Conservation (phyloP, 2,113 vertebrate species). For the Brienomyrus longianalis region DNA sequence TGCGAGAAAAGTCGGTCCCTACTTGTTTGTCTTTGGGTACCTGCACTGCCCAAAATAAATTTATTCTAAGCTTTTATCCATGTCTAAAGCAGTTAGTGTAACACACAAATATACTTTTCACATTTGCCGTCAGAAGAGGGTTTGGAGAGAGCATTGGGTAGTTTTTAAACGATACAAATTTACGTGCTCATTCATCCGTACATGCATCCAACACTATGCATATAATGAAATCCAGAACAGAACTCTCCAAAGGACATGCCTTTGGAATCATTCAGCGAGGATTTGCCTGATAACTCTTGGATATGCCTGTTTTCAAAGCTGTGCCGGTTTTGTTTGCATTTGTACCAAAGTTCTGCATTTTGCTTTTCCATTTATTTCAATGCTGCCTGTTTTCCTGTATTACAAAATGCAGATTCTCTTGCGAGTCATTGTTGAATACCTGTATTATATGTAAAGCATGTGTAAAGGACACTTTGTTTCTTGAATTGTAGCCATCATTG, state of each 20-base stretch:
- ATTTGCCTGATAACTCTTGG: neutral
- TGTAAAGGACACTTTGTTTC: constrained; percentile 50
- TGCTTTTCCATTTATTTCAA: constrained; percentile 45
- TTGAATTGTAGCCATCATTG: constrained; percentile 56
- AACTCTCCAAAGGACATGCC: neutral
- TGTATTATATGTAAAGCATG: constrained; percentile 71
- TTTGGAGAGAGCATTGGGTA: neutral
- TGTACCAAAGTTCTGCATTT: constrained; percentile 63
- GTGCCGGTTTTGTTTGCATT: constrained; percentile 34
- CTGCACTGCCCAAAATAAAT: neutral
- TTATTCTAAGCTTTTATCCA: neutral
- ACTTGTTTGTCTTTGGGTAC: neutral
- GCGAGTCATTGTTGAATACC: constrained; percentile 41
- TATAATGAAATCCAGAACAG: neutral
- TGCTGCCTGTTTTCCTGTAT: constrained; percentile 51
- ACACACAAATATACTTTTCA: neutral
- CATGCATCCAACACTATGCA: neutral
- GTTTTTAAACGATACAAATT: neutral
- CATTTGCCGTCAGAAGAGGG: neutral
- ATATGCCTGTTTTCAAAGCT: neutral
- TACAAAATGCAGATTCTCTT: constrained; percentile 29
- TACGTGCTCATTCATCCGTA: neutral
- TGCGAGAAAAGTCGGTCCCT: neutral
- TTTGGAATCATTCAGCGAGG: neutral
- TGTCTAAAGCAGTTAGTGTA: neutral